Conservation (phyloP, 1,140 invertebrate species). For the Oryctes rhinoceros region DNA sequence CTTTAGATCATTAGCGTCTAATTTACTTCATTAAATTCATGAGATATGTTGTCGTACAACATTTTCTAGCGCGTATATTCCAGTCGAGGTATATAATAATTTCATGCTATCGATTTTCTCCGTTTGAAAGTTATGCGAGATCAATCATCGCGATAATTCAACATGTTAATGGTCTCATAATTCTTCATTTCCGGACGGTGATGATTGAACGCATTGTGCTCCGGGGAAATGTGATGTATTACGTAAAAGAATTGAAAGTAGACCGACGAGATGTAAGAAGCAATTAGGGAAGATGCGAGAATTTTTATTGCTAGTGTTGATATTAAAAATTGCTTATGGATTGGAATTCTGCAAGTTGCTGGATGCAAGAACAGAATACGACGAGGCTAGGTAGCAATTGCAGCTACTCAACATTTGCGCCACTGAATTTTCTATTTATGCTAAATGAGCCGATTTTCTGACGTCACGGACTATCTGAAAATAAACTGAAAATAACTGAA, state of each 20-base stretch:
- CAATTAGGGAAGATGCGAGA: neutral
- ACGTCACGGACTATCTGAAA: too few relatives aligned
- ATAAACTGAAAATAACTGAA: too few relatives aligned
- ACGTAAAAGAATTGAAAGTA: constrained; percentile 24
- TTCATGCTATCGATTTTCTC: neutral
- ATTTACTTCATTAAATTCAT: neutral
- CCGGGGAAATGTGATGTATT: neutral
- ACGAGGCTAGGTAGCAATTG: too few relatives aligned
- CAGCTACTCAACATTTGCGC: too few relatives aligned
- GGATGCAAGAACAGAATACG: too few relatives aligned
- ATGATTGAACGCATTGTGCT: neutral
- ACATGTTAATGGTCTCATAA: neutral
- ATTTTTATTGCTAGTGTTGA: too few relatives aligned
- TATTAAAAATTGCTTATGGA: too few relatives aligned
- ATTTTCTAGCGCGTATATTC: neutral
- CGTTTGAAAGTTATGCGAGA: neutral
- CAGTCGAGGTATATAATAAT: neutral
- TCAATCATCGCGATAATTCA: neutral
- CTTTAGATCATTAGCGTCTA: too few relatives aligned
- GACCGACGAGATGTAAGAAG: neutral
- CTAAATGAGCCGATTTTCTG: too few relatives aligned
- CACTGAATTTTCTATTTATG: too few relatives aligned
- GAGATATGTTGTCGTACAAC: neutral
- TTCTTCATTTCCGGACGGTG: neutral
- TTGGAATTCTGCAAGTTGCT: too few relatives aligned